Evolutionary conservation across 1,140 invertebrate genomes (phyloP).

Genomic region (Panulirus ornatus): DNA sequence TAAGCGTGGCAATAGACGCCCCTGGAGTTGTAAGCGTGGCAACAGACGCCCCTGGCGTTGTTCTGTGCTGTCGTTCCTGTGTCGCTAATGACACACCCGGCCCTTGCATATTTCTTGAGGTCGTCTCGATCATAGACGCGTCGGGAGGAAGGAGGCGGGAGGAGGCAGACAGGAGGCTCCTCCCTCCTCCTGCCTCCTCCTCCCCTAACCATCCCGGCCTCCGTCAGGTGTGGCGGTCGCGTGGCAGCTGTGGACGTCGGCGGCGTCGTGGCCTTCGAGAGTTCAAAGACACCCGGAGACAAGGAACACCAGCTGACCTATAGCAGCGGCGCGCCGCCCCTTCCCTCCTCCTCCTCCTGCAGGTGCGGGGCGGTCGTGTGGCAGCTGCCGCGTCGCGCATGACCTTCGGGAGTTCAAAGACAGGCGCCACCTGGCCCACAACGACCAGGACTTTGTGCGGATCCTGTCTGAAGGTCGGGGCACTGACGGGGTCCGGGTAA

Average conservation of each 20-base stretch:
- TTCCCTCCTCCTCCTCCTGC: neutral
- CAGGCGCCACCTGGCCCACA: conserved; percentile 36
- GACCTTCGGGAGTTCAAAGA: conserved; percentile 43
- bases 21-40: too few relatives aligned
- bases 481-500: neutral
- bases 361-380: conserved; percentile 41
- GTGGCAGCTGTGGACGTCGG: conserved; percentile 31
- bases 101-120: too few relatives aligned
- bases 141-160: too few relatives aligned
- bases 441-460: conserved; percentile 20
- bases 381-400: conserved; percentile 25
- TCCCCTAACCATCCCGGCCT: too few relatives aligned
- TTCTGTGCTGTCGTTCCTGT: too few relatives aligned
- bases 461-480: conserved; percentile 35
- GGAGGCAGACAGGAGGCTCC: too few relatives aligned
- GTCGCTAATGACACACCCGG: too few relatives aligned
- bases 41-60: too few relatives aligned
- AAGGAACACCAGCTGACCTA: conserved; percentile 17
- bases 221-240: conserved; percentile 8
- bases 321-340: neutral
- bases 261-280: conserved; percentile 26
- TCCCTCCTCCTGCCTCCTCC: too few relatives aligned
- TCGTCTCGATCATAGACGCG: too few relatives aligned
- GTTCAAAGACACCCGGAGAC: conserved; percentile 22
- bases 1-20: too few relatives aligned